Evolutionary conservation across 1,140 invertebrate genomes (phyloP).

Genomic region (Adelges cooleyi): DNA sequence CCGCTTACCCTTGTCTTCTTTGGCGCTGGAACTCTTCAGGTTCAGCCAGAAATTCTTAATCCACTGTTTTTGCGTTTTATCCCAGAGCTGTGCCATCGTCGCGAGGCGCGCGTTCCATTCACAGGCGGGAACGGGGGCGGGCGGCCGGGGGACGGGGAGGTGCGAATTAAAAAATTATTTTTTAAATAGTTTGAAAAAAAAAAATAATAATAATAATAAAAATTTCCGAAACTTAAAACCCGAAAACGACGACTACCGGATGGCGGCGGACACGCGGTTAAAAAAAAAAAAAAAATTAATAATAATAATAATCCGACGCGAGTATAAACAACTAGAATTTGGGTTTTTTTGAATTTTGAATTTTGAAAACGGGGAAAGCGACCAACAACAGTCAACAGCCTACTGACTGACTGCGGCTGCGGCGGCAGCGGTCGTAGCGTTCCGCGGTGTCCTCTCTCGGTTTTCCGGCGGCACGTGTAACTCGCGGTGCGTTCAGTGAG

Average conservation of each 20-base stretch:
- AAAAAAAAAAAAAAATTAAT: no score
- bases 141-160: no score
- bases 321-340: no score
- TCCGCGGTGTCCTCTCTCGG: slow-evolving; percentile 26
- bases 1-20: slow-evolving; percentile 1
- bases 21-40: slow-evolving; percentile 21
- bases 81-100: slow-evolving; percentile 34
- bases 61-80: slow-evolving; percentile 36
- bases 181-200: no score
- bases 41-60: slow-evolving; percentile 36
- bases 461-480: slow-evolving; percentile 30
- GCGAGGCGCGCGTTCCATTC: not conserved
- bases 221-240: no score
- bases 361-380: not conserved
- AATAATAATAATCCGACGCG: no score
- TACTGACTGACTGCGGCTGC: slow-evolving; percentile 14
- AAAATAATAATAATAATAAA: no score
- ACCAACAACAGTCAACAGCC: slow-evolving; percentile 28
- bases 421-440: not conserved
- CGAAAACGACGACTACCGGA: no score
- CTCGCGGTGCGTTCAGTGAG: slow-evolving; percentile 24
- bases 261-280: no score
- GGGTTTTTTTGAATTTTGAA: no score
- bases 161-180: no score
- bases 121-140: no score